These are phyloP conservation scores for Hybos culiciformis DNA, from an alignment of 2,888 invertebrate species.

Conservation along the genomic window DNA sequence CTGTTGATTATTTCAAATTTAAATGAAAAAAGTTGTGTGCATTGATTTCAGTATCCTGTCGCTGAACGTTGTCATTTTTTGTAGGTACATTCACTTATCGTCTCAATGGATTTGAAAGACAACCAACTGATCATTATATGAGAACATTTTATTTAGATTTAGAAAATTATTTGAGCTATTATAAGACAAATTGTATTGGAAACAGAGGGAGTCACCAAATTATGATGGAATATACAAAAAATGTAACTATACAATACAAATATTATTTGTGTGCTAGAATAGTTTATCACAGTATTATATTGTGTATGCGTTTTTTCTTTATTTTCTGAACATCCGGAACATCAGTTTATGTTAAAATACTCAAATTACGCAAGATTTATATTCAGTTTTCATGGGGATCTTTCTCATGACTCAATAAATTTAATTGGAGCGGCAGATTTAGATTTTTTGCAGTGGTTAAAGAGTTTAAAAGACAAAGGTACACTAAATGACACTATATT, in stretches of 20 bases:
- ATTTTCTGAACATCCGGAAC: no score
- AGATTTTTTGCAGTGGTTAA: constrained; percentile 54
- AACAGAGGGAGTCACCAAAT: constrained; percentile 54
- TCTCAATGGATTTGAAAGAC: constrained; percentile 66
- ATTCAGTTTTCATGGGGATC: constrained; percentile 79
- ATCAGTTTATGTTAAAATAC: constrained; percentile 46
- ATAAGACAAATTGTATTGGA: constrained; percentile 52
- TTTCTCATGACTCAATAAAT: constrained; percentile 78
- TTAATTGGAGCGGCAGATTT: constrained; percentile 63
- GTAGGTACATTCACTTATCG: constrained; percentile 84
- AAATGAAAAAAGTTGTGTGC: no score
- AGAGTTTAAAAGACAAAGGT: constrained; percentile 43
- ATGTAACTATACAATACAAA: no score
- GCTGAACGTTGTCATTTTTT: no score
- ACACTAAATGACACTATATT: constrained; percentile 66
- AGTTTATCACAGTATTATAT: no score
- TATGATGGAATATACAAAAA: constrained; percentile 49
- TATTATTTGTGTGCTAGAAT: no score
- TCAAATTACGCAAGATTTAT: constrained; percentile 59
- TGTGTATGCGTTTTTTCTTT: no score
- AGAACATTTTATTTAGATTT: constrained; percentile 64
- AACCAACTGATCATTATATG: constrained; percentile 85
- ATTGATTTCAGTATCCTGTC: no score
- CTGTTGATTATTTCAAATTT: no score
- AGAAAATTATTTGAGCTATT: constrained; percentile 38